phyloP scores from a whole-genome alignment of 1,140 invertebrate species.

The Drosophila obscura region DNA sequence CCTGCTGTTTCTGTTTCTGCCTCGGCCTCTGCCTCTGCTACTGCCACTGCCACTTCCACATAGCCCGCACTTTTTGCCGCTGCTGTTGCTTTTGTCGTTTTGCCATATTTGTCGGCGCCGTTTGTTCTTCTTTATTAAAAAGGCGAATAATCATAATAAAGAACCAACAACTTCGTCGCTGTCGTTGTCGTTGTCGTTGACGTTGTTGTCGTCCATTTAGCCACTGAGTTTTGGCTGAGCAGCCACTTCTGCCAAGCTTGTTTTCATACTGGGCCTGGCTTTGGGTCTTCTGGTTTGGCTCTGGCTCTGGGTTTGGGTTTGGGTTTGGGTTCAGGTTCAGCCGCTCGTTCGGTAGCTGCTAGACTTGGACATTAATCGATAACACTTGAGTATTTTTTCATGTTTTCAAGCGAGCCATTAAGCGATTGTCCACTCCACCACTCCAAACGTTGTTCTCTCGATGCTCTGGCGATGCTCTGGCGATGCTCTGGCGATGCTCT shows the following conservation, averaged over 20 bases:
- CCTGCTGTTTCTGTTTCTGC: slow-evolving; percentile 2
- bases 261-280: slow-evolving; percentile 27
- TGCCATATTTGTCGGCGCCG: slow-evolving; percentile 81
- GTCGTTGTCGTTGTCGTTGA: slow-evolving; percentile 37
- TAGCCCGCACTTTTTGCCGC: slow-evolving; percentile 17
- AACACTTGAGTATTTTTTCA: slow-evolving; percentile 84
- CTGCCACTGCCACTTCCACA: no score
- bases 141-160: slow-evolving; percentile 82
- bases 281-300: slow-evolving; percentile 8
- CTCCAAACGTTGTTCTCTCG: no score
- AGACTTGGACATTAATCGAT: slow-evolving; percentile 84
- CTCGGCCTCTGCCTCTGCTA: slow-evolving; percentile 2
- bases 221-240: slow-evolving; percentile 79
- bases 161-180: slow-evolving; percentile 70
- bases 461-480: no score
- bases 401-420: slow-evolving; percentile 84
- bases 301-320: neutral
- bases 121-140: slow-evolving; percentile 83
- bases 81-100: slow-evolving; percentile 33
- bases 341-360: slow-evolving; percentile 83
- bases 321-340: slow-evolving; percentile 37
- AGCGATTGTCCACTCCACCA: slow-evolving; percentile 76
- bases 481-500: no score
- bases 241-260: slow-evolving; percentile 39
- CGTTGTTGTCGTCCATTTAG: slow-evolving; percentile 76